These are phyloP conservation scores for Eciton burchellii DNA, from an alignment of 1,140 invertebrate genomes.

Conservation along the genomic window DNA sequence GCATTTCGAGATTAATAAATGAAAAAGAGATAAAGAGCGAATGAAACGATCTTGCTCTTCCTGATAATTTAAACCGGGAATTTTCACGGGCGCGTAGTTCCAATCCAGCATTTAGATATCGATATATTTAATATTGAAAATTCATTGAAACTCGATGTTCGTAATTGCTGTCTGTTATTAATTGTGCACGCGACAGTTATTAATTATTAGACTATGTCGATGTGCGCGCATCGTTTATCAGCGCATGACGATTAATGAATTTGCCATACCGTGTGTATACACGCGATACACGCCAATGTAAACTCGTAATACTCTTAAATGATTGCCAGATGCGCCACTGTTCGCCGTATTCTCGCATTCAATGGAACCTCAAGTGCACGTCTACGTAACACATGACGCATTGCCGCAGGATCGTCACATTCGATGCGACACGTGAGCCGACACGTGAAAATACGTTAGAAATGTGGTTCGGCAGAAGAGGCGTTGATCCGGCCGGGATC, in stretches of 20 bases:
- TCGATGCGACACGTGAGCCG: not conserved
- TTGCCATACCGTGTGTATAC: constrained; percentile 32
- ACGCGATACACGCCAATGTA: constrained; percentile 37
- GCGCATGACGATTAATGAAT: constrained; percentile 58
- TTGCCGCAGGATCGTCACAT: not conserved
- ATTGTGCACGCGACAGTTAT: constrained; percentile 59
- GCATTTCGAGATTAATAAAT: not conserved
- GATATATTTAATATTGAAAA: constrained; percentile 4
- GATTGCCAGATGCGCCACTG: constrained; percentile 63
- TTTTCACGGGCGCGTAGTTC: not conserved
- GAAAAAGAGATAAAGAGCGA: not conserved
- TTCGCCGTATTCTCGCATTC: constrained; percentile 49
- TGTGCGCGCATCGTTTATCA: constrained; percentile 63
- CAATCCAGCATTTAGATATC: not conserved
- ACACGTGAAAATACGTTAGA: not conserved
- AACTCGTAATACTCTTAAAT: constrained; percentile 62
- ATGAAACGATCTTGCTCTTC: not conserved
- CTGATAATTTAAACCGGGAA: constrained; percentile 9
- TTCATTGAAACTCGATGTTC: constrained; percentile 30
- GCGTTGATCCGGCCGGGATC: not conserved
- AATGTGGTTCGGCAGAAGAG: not conserved
- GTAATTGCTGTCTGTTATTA: constrained; percentile 64
- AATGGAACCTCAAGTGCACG: constrained; percentile 39
- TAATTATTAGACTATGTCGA: constrained; percentile 63
- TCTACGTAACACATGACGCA: constrained; percentile 3